Evolutionary conservation across 2,797 vertebrate genomes (phyloP).

Genomic region (Urophycis tenuis): DNA sequence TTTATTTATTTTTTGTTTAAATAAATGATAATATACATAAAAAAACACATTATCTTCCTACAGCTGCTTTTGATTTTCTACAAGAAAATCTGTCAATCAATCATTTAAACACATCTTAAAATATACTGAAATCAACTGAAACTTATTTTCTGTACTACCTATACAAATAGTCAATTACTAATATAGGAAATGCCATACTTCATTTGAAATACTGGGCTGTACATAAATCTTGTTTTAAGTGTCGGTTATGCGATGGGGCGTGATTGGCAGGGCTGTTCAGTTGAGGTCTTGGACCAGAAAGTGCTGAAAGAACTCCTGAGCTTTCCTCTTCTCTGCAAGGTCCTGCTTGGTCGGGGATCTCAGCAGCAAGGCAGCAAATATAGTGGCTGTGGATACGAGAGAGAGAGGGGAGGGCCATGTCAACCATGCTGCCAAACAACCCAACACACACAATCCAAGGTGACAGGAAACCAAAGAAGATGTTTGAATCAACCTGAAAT

Average conservation of each 20-base stretch:
- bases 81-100: conserved; percentile 47
- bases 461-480: not conserved
- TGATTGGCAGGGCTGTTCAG: conserved; percentile 29
- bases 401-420: not conserved
- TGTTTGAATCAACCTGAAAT: not conserved
- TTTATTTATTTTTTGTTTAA: conserved; percentile 28
- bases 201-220: conserved; percentile 64
- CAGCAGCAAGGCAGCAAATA: conserved; percentile 85
- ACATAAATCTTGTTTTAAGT: conserved; percentile 49
- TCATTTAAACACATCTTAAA: conserved; percentile 28
- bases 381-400: conserved; percentile 66
- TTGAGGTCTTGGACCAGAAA: conserved; percentile 71
- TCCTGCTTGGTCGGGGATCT: conserved; percentile 72
- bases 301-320: conserved; percentile 85
- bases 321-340: conserved; percentile 79
- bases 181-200: conserved; percentile 44
- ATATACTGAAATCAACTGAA: conserved; percentile 33
- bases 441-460: not conserved
- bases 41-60: conserved; percentile 49
- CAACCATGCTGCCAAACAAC: not conserved
- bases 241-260: conserved; percentile 38
- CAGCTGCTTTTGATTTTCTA: conserved; percentile 42
- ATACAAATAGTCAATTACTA: conserved; percentile 47
- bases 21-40: conserved; percentile 49
- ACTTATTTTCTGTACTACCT: conserved; percentile 37